Conservation (phyloP, 2,888 invertebrate species). For the Diadegma fenestrale region DNA sequence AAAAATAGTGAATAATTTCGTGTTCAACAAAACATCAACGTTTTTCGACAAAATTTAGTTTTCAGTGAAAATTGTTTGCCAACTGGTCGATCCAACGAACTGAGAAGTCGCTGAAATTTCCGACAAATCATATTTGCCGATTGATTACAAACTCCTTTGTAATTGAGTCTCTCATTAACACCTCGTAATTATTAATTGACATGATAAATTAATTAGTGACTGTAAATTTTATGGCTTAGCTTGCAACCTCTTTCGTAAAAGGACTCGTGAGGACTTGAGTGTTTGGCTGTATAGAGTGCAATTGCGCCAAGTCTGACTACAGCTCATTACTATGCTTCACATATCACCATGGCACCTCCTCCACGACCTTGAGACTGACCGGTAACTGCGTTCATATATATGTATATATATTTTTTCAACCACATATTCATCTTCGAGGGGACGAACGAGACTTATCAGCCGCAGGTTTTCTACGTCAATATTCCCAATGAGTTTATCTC, state of each 20-base stretch:
- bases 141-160: neutral
- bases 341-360: slow-evolving; percentile 54
- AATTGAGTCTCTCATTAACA: neutral
- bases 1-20: too few species aligned
- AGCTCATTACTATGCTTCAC: slow-evolving; percentile 61
- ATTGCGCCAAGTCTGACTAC: slow-evolving; percentile 44
- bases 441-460: slow-evolving; percentile 48
- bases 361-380: slow-evolving; percentile 66
- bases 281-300: slow-evolving; percentile 23
- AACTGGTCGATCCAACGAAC: neutral
- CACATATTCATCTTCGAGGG: slow-evolving; percentile 40
- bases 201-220: neutral
- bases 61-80: neutral
- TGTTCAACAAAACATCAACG: too few species aligned
- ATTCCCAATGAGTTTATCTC: slow-evolving; percentile 33
- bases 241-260: neutral
- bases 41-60: too few species aligned
- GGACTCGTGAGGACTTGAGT: slow-evolving; percentile 17
- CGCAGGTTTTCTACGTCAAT: slow-evolving; percentile 53
- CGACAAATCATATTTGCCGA: neutral
- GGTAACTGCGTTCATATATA: slow-evolving; percentile 26
- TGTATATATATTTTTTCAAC: slow-evolving; percentile 10
- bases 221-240: neutral
- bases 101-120: neutral
- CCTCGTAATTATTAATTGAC: neutral